phyloP scores from a whole-genome alignment of 37 sponge, comb jelly and placozoan species.

The Amphimedon queenslandica region DNA sequence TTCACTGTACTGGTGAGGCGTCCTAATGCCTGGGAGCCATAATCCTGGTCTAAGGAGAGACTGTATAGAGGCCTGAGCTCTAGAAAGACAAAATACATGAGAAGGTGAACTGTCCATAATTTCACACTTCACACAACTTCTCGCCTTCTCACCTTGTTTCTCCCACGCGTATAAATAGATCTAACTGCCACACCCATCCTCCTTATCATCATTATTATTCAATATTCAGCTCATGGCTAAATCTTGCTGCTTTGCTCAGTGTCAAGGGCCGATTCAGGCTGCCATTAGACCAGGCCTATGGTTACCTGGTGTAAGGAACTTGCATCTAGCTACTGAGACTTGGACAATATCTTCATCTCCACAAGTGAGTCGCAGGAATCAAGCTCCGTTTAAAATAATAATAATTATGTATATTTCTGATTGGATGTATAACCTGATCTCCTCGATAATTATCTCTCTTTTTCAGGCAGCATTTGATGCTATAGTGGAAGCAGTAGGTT shows the following conservation, averaged over 20 bases:
- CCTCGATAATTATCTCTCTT: neutral
- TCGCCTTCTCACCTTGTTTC: no score
- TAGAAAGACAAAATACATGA: slow-evolving; percentile 28
- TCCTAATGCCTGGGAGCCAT: slow-evolving; percentile 69
- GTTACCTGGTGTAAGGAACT: slow-evolving; percentile 59
- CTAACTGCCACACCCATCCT: neutral
- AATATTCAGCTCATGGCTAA: neutral
- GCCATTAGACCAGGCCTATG: slow-evolving; percentile 65
- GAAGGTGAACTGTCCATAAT: no score
- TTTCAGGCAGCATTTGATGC: slow-evolving; percentile 10
- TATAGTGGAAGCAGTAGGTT: slow-evolving; percentile 30
- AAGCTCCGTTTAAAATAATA: neutral
- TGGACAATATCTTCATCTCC: slow-evolving; percentile 29
- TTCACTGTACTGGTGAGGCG: slow-evolving; percentile 48
- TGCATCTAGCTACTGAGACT: slow-evolving; percentile 50
- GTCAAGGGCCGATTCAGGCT: slow-evolving; percentile 69
- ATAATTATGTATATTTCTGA: neutral
- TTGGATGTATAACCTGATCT: no score
- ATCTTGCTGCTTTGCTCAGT: slow-evolving; percentile 29
- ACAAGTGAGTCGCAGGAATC: neutral
- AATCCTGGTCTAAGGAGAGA: slow-evolving; percentile 64
- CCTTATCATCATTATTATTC: neutral
- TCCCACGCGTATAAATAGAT: no score
- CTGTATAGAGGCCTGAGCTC: slow-evolving; percentile 61
- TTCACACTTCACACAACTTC: no score